Percentiles rank a stretch among this genome's conserved stretches.
Evolutionary conservation across 1,140 invertebrate species (phyloP).

Genomic region (Pseudoatta argentina): DNA sequence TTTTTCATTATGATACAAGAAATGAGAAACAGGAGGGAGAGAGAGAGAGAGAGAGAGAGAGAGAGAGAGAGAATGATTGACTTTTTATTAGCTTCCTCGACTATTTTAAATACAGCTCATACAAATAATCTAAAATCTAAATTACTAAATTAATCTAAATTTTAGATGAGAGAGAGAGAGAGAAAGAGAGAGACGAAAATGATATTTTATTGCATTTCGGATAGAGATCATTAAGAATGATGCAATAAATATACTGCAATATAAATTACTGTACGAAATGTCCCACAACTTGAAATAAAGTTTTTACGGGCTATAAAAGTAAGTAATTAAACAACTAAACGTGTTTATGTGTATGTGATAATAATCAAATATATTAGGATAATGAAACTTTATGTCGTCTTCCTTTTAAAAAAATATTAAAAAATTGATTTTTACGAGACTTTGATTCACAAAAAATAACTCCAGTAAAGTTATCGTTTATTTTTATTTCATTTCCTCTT

Average conservation of each 20-base stretch:
- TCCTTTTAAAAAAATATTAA: neutral
- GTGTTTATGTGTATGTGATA: neutral
- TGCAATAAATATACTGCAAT: neutral
- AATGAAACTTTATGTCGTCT: neutral
- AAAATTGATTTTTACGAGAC: neutral
- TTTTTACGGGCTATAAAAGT: neutral
- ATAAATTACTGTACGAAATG: neutral
- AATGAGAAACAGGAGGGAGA: neutral
- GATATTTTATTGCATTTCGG: neutral
- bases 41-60: too few species aligned
- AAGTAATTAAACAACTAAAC: conserved; percentile 6
- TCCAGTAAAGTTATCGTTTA: neutral
- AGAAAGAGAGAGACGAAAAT: neutral
- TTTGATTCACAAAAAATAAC: conserved; percentile 5
- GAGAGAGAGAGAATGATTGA: neutral
- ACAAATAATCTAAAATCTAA: too few species aligned
- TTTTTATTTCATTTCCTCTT: conserved; percentile 9
- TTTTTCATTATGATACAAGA: neutral
- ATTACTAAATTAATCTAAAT: too few species aligned
- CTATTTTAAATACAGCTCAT: too few species aligned
- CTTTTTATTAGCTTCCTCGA: too few species aligned
- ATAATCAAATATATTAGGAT: neutral
- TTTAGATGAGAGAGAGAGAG: neutral
- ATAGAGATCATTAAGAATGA: neutral
- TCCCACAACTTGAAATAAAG: conserved; percentile 5